A percentile compares a stretch with the other conserved stretches of the same genome.
These are phyloP conservation scores for Stegodyphus mimosarum DNA, from an alignment of 1,140 invertebrate species.

Conservation along the genomic window DNA sequence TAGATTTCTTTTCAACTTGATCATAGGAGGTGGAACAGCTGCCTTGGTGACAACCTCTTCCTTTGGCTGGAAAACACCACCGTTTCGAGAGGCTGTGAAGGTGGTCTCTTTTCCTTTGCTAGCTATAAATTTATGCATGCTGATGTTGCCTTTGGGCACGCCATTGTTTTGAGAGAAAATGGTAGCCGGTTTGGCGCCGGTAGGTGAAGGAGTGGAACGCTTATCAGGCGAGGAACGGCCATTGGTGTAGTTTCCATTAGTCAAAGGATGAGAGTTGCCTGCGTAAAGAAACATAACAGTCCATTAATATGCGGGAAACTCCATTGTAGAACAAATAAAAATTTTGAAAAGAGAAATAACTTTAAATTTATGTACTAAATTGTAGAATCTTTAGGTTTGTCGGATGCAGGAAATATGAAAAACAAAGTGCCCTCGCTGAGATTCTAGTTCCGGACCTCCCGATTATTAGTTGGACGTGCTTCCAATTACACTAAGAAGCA, in stretches of 20 bases:
- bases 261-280: conserved; percentile 15
- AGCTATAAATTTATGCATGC: conserved; percentile 81
- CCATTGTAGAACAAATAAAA: no score
- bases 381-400: no score
- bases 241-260: conserved; percentile 29
- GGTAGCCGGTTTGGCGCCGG: conserved; percentile 3
- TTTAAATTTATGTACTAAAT: no score
- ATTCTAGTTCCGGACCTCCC: no score
- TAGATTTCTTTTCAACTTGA: conserved; percentile 59
- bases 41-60: background rate
- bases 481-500: no score
- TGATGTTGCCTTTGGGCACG: conserved; percentile 74
- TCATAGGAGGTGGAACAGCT: conserved; percentile 17
- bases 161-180: conserved; percentile 65
- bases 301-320: no score
- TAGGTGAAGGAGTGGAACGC: conserved; percentile 73
- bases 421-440: no score
- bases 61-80: conserved; percentile 65
- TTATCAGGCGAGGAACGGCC: conserved; percentile 43
- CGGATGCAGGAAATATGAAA: no score
- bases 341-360: no score
- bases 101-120: conserved; percentile 72
- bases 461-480: no score
- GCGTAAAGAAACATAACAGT: background rate
- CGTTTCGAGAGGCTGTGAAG: conserved; percentile 62